Evolutionary conservation across 2,113 vertebrate species (phyloP).

Genomic region (Thamnophis sirtalis): DNA sequence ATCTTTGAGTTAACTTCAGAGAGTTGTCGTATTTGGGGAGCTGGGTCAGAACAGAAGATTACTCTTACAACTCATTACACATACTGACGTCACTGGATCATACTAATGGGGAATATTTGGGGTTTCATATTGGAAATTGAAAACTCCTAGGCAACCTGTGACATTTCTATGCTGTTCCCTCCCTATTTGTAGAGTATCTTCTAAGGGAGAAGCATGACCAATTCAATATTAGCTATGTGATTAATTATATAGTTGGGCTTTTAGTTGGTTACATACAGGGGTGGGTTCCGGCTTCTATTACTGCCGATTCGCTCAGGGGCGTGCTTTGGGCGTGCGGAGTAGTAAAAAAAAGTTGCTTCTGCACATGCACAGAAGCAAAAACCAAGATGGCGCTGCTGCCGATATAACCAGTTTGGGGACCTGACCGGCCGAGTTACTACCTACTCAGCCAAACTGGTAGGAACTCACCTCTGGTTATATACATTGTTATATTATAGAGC

Average conservation of each 20-base stretch:
- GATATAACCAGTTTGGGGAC: no score
- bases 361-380: no score
- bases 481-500: neutral
- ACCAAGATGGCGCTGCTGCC: no score
- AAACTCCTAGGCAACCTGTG: neutral
- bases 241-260: neutral
- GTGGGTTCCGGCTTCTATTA: no score
- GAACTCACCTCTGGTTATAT: neutral
- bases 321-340: no score
- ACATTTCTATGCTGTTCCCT: neutral
- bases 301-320: no score
- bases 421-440: no score
- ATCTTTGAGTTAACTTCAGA: no score
- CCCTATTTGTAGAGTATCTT: neutral
- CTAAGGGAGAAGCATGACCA: neutral
- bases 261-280: neutral
- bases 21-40: no score
- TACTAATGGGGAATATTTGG: neutral
- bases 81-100: neutral
- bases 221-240: neutral
- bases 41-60: neutral
- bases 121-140: neutral
- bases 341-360: no score
- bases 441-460: no score
- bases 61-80: neutral